Evolutionary conservation across 2,888 invertebrate genomes (phyloP).

Genomic region (Ceraclea dissimilis): DNA sequence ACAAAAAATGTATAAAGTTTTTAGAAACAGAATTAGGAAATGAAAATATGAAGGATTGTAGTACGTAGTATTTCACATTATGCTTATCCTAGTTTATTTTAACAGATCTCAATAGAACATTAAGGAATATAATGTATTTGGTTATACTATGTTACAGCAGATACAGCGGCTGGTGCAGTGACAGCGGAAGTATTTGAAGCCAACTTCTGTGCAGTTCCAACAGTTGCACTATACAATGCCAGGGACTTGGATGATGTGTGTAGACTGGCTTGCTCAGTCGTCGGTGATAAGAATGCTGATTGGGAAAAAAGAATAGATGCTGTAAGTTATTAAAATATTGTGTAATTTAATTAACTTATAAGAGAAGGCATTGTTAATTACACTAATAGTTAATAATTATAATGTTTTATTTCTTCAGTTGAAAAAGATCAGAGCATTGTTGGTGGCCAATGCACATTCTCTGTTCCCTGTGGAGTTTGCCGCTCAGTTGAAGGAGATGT

Average conservation of each 20-base stretch:
- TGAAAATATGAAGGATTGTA: no score
- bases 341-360: slow-evolving; percentile 4
- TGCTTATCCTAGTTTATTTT: no score
- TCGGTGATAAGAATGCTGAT: slow-evolving; percentile 76
- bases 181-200: slow-evolving; percentile 83
- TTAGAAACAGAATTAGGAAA: no score
- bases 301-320: slow-evolving; percentile 95
- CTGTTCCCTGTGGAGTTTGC: slow-evolving; percentile 62
- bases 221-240: slow-evolving; percentile 73
- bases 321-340: slow-evolving; percentile 47
- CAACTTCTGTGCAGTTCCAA: slow-evolving; percentile 77
- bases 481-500: slow-evolving; percentile 68
- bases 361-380: no score
- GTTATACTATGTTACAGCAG: slow-evolving; percentile 9
- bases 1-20: no score
- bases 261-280: slow-evolving; percentile 61
- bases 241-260: slow-evolving; percentile 79
- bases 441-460: slow-evolving; percentile 69
- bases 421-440: slow-evolving; percentile 75
- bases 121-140: no score
- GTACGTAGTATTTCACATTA: no score
- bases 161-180: slow-evolving; percentile 70
- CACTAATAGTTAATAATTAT: not conserved
- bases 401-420: slow-evolving; percentile 49
- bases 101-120: no score